Evolutionary conservation across 1,140 invertebrate species (phyloP).

Genomic region (Pomphorhynchus laevis): DNA sequence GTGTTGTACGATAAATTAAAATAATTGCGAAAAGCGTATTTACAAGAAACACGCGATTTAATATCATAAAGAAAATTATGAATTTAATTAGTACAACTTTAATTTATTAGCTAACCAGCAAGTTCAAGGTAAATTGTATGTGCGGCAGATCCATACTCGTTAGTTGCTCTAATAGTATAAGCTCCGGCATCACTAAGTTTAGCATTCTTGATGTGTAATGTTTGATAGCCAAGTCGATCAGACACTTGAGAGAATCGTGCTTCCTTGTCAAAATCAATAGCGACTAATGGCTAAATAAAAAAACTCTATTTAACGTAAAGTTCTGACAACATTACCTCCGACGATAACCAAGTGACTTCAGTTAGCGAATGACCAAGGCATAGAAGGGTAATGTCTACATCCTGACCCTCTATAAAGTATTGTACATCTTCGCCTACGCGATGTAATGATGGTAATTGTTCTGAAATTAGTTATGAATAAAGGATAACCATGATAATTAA

Average conservation of each 20-base stretch:
- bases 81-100: too few relatives aligned
- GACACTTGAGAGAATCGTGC: conserved; percentile 31
- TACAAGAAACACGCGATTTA: too few relatives aligned
- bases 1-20: too few relatives aligned
- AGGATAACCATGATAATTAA: too few relatives aligned
- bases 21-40: too few relatives aligned
- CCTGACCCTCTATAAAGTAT: conserved; percentile 51
- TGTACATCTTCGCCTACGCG: conserved; percentile 42
- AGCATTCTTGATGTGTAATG: conserved; percentile 10
- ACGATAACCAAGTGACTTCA: conserved; percentile 37
- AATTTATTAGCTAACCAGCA: conserved; percentile 29
- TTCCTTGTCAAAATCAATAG: conserved; percentile 8
- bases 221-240: conserved; percentile 47
- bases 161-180: conserved; percentile 59
- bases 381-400: conserved; percentile 48
- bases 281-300: not conserved
- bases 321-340: not conserved
- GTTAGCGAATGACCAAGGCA: conserved; percentile 65
- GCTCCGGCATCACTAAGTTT: conserved; percentile 34
- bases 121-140: conserved; percentile 45
- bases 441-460: conserved; percentile 28
- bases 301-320: not conserved
- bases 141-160: conserved; percentile 46
- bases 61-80: not conserved
- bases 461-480: too few relatives aligned